These are phyloP conservation scores for Dermochelys coriacea DNA, from an alignment of 2,797 vertebrate species.

Conservation along the genomic window DNA sequence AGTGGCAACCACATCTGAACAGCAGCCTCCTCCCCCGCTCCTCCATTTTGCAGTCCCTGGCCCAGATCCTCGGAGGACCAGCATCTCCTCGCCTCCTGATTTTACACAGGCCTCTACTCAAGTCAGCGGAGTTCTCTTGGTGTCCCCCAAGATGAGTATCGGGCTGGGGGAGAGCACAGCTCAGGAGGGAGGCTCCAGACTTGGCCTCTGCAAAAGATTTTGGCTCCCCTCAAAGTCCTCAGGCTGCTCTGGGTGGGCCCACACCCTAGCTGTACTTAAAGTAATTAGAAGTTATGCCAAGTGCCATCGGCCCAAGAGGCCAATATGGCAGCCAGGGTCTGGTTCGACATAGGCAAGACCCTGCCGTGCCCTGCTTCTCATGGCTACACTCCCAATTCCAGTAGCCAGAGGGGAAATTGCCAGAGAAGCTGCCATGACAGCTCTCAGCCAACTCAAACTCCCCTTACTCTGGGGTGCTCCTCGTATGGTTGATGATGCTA, in stretches of 20 bases:
- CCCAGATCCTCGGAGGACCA: background rate
- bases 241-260: background rate
- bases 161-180: background rate
- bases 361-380: background rate
- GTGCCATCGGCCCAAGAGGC: background rate
- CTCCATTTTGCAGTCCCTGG: background rate
- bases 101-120: background rate
- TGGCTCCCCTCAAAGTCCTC: background rate
- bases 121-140: background rate
- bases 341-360: background rate
- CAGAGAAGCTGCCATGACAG: background rate
- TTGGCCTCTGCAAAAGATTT: background rate
- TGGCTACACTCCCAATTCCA: background rate
- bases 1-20: too few species aligned
- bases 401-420: background rate
- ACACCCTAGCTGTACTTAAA: background rate
- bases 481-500: background rate
- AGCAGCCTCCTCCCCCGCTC: too few species aligned
- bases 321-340: background rate
- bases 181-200: background rate
- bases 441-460: background rate
- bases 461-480: background rate
- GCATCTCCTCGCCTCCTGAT: background rate
- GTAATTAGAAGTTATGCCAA: accelerated
- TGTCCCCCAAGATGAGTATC: background rate